phyloP scores from a whole-genome alignment of 1,140 invertebrate genomes.

The Papilio dardanus region DNA sequence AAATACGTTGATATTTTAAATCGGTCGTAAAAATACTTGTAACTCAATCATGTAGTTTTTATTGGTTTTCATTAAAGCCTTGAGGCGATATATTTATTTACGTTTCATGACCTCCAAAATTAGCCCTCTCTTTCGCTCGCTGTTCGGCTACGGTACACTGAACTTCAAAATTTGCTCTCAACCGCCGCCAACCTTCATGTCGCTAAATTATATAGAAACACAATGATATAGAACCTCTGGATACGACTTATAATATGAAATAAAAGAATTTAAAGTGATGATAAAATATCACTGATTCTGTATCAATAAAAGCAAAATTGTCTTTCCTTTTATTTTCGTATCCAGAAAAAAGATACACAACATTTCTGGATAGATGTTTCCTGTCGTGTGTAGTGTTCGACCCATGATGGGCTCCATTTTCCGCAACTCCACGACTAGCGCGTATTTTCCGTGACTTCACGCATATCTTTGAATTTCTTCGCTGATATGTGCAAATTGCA shows the following conservation, averaged over 20 bases:
- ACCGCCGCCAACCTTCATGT: conserved; percentile 15
- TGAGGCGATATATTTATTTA: conserved; percentile 15
- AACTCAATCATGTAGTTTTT: neutral
- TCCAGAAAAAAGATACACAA: no score
- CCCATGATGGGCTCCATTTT: no score
- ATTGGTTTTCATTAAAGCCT: neutral
- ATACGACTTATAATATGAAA: neutral
- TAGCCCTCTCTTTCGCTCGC: neutral
- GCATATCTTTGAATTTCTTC: no score
- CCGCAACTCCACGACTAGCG: no score
- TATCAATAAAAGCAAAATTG: no score
- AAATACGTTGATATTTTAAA: neutral
- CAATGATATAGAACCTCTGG: neutral
- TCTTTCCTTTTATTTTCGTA: no score
- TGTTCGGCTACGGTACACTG: conserved; percentile 8
- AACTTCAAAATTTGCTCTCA: conserved; percentile 32
- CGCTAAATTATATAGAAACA: conserved; percentile 16
- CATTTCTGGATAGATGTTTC: no score
- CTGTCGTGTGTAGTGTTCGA: no score
- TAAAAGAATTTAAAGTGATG: no score
- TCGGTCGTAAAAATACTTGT: neutral
- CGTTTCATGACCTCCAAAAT: conserved; percentile 28
- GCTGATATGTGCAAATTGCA: no score
- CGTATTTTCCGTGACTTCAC: no score
- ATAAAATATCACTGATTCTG: no score